Base-by-base conservation (phyloP, 2,888 invertebrate genomes). In the Drosophila quinaria region DNA sequence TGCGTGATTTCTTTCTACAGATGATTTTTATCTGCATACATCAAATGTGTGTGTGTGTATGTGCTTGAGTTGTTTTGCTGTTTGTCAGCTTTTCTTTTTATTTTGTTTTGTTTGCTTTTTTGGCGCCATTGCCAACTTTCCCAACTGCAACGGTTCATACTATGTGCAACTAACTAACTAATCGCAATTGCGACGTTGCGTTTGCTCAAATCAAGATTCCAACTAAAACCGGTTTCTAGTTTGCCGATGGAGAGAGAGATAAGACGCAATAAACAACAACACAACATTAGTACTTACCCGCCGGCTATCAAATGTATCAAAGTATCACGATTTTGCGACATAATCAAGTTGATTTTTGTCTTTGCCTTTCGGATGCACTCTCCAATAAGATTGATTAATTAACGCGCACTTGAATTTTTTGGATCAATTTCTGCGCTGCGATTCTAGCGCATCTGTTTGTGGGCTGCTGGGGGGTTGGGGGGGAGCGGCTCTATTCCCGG, bases 221-320 rank as follows among this genome's bases (percentile, higher is more conserved):
- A 68, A 71, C 58, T 67, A 31, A 58, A 79, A 71, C 73, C 71
- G 61, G 70, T 72, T 68, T 64, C n/a, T 62, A 70, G 60, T 52
- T 63, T 41, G 17, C 56, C 15, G 35, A 50, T 17, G 6, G 31
- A 44, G 47, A 50, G 47, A 50, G 50, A 62, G 70, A 69, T 67
- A 75, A 78, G 54, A 39, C 77, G 68, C 58, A 69, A 66, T 66
- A 73, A 61, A 62, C 37, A 55, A 80, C 46, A 69, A 59, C 65
- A 70, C 59, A 42, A 13, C 47, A n/a, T 58, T 49, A 42, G 49
- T 39, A 95, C 97, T 95, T 94, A 98, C 98, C 98, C 98, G 95
- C 98, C 98, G 93, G 98, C 98, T 90, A 98, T 94, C 91, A 98
- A 95, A 94, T 98, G 98, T 94, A 98, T 97, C 88, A 98, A 95